A percentile compares a stretch with the other conserved stretches of the same genome.
phyloP scores from a whole-genome alignment of 1,140 invertebrate species.

The Pseudomyrmex gracilis region DNA sequence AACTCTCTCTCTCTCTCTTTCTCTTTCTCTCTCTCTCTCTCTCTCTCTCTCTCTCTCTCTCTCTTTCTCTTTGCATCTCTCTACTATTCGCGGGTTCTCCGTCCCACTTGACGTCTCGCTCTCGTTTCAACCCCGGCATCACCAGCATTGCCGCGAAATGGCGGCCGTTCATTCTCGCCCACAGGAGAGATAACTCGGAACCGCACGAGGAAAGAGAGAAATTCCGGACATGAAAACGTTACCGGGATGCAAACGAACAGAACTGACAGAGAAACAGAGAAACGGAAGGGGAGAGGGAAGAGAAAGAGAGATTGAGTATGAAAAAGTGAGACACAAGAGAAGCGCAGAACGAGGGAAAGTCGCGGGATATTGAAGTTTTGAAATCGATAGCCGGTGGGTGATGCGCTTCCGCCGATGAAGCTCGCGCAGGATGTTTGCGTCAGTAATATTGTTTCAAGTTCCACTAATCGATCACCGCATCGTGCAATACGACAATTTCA shows the following conservation, averaged over 20 bases:
- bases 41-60: constrained; percentile 4
- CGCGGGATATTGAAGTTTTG: constrained; percentile 67
- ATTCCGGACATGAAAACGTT: constrained; percentile 28
- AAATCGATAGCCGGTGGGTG: constrained; percentile 62
- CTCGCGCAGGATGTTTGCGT: neutral
- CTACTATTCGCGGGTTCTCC: constrained; percentile 23
- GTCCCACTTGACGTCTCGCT: constrained; percentile 13
- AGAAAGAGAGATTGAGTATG: neutral
- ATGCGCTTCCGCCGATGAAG: constrained; percentile 51
- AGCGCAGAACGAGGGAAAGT: neutral
- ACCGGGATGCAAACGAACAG: neutral
- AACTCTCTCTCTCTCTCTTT: constrained; percentile 15
- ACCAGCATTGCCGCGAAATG: constrained; percentile 75
- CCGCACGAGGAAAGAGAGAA: constrained; percentile 51
- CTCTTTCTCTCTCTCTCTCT: constrained; percentile 11
- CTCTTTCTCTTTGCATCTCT: neutral
- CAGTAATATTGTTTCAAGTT: constrained; percentile 31
- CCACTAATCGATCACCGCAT: constrained; percentile 32
- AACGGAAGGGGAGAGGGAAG: constrained; percentile 24
- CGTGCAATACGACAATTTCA: constrained; percentile 18
- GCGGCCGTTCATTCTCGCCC: constrained; percentile 73
- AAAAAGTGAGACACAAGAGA: neutral
- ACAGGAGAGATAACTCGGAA: constrained; percentile 62
- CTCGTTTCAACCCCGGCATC: constrained; percentile 37
- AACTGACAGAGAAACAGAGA: neutral